Conservation (phyloP, 2,797 vertebrate genomes). For the Harpagifer antarcticus region DNA sequence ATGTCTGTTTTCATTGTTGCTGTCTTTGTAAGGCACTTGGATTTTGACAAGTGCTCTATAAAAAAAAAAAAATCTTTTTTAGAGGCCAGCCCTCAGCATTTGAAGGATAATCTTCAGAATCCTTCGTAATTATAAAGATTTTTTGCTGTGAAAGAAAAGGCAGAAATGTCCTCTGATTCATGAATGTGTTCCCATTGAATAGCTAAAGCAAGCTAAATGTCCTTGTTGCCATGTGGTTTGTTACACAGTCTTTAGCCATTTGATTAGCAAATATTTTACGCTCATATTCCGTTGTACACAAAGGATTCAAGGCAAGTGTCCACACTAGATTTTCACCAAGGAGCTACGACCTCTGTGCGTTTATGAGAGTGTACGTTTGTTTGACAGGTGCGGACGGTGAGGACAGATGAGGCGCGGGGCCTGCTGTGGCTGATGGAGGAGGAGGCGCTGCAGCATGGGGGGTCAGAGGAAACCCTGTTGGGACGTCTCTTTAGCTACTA, state of each 20-base stretch:
- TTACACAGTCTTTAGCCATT: constrained; percentile 12
- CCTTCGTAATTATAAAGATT: constrained; percentile 9
- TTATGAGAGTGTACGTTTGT: constrained; percentile 19
- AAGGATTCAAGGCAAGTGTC: constrained; percentile 3
- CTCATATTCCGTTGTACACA: not conserved
- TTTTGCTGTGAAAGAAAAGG: constrained; percentile 31
- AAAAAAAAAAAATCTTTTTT: no score
- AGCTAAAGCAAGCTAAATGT: constrained; percentile 31
- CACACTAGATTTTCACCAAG: not conserved
- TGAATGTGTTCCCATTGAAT: constrained; percentile 39
- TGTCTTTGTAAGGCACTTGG: no score
- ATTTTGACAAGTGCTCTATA: no score
- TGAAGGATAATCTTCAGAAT: constrained; percentile 18
- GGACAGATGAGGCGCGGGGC: constrained; percentile 94
- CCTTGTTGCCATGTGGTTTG: constrained; percentile 39
- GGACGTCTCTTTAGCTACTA: constrained; percentile 95
- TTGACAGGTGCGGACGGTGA: constrained; percentile 89
- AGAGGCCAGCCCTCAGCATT: constrained; percentile 16
- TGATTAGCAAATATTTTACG: not conserved
- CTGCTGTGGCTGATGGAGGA: constrained; percentile 97
- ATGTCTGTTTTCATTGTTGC: no score
- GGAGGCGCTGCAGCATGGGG: constrained; percentile 90
- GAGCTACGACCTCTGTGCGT: constrained; percentile 5
- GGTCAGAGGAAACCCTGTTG: constrained; percentile 91
- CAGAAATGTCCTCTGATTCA: constrained; percentile 29